Base-by-base conservation (phyloP, 2,888 invertebrate species). In the Baronia brevicornis region DNA sequence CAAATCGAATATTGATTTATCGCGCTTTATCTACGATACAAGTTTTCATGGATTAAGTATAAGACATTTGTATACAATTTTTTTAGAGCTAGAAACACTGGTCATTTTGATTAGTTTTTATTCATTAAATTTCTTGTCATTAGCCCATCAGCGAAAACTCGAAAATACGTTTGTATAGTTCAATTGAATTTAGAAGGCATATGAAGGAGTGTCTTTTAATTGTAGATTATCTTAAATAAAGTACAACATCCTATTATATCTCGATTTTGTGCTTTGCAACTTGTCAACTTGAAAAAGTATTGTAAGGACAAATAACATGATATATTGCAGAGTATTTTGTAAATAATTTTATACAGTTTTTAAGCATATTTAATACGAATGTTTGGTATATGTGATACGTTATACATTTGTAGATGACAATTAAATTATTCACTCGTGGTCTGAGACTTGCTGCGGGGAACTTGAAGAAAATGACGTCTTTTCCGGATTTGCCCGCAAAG, bases 401-500 rank as follows among this genome's bases (percentile, higher is more conserved):
- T 24, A 20, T 23, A 6, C 14, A 5, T 43, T 79, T 78, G 46
- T 73, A 84, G 82, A 84, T 82, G 80, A 74, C 60, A 61, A 51
- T 71, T 69, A 77, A 65, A 46, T 56, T 73, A 43, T 55, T 80
- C 43, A 64, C 47, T 48, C 69, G 70, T 44, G 68, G 77, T 42
- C 57, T 75, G 46, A 63, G 62, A 41, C 59, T 62, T 42, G 59
- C 59, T 32, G 60, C 66, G 38, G 54, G 54, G 37, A 56, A 43
- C 43, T 49, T 57, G 21, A 52, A 51, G 22, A 72, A 65, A 51
- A 74, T 57, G 43, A 70, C 75, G 74, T 63, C 74, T 34, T 79
- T 69, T 39, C 51, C 72, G 34, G 82, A 84, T 35, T 63, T 78
- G 3, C 84, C 84, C 20, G 80, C 79, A 6, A 80, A 73, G 40